Percentiles rank a stretch among this genome's conserved stretches.
Evolutionary conservation across 1,140 invertebrate species (phyloP).

Genomic region (Lasaia peninsularis): DNA sequence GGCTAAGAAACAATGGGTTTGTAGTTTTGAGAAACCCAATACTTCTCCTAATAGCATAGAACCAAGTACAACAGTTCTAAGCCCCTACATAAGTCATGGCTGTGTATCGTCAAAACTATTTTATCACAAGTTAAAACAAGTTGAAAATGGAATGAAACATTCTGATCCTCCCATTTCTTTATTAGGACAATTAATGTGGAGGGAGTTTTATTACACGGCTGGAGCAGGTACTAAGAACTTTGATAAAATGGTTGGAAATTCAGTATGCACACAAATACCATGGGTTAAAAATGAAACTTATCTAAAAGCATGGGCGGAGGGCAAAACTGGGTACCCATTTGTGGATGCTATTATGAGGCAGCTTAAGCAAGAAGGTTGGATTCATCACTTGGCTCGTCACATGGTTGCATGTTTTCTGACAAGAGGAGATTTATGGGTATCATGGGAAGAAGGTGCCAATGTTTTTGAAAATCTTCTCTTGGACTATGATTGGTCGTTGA

Average conservation of each 20-base stretch:
- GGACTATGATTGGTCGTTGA: conserved; percentile 87
- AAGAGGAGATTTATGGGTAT: conserved; percentile 81
- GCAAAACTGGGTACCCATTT: conserved; percentile 86
- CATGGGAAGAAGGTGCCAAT: conserved; percentile 80
- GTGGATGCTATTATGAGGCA: conserved; percentile 90
- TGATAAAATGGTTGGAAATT: conserved; percentile 84
- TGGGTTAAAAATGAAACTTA: conserved; percentile 82
- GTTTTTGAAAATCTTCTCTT: conserved; percentile 85
- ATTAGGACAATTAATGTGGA: conserved; percentile 84
- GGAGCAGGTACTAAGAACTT: conserved; percentile 84
- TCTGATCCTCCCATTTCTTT: conserved; percentile 80
- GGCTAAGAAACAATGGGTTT: conserved; percentile 82
- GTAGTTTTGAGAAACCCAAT: conserved; percentile 86
- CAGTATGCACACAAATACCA: conserved; percentile 84
- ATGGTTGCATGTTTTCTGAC: conserved; percentile 87
- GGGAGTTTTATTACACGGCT: conserved; percentile 87
- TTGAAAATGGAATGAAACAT: conserved; percentile 73
- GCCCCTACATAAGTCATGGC: conserved; percentile 86
- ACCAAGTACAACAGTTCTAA: conserved; percentile 85
- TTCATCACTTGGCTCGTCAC: conserved; percentile 86
- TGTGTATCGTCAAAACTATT: conserved; percentile 83
- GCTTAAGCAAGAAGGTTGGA: conserved; percentile 85
- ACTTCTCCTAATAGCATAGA: conserved; percentile 84
- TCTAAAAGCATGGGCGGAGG: conserved; percentile 83
- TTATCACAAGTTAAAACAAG: conserved; percentile 80